phyloP scores from a whole-genome alignment of 2,113 vertebrate genomes.

The Centropristis striata region DNA sequence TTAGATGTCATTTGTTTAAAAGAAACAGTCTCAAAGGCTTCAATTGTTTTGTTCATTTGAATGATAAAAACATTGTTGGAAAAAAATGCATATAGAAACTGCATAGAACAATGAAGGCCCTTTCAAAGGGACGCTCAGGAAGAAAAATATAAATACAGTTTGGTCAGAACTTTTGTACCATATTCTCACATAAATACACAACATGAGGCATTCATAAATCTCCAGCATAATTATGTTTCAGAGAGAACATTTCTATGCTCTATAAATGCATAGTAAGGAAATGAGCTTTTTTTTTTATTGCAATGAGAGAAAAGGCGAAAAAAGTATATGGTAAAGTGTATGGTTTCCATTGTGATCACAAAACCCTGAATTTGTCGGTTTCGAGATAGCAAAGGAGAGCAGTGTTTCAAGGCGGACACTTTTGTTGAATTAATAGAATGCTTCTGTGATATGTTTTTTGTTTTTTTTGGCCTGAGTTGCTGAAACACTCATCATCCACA shows the following conservation, averaged over 20 bases:
- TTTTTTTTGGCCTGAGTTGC: constrained; percentile 66
- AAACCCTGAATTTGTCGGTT: constrained; percentile 21
- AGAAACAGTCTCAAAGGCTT: constrained; percentile 52
- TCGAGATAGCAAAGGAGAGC: background rate
- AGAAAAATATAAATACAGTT: constrained; percentile 73
- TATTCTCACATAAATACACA: constrained; percentile 73
- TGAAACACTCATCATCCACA: constrained; percentile 50
- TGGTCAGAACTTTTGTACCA: constrained; percentile 59
- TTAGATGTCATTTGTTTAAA: constrained; percentile 19
- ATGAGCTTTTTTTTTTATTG: constrained; percentile 42
- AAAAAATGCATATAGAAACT: constrained; percentile 47
- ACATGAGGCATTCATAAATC: constrained; percentile 60
- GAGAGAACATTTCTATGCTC: constrained; percentile 51
- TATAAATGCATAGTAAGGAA: constrained; percentile 26
- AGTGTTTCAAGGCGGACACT: constrained; percentile 14
- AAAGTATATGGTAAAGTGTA: background rate
- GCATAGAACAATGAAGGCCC: constrained; percentile 65
- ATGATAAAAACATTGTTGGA: constrained; percentile 46
- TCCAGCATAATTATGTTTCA: constrained; percentile 57
- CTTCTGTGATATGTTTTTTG: constrained; percentile 46
- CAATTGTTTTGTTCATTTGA: constrained; percentile 43
- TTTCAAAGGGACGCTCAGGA: constrained; percentile 61
- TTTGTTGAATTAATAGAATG: constrained; percentile 3
- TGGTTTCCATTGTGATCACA: too few species aligned
- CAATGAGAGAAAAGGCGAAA: constrained; percentile 25